Percentiles rank a stretch among this genome's conserved stretches.
phyloP scores from a whole-genome alignment of 2,888 invertebrate genomes.

The Serripes groenlandicus region DNA sequence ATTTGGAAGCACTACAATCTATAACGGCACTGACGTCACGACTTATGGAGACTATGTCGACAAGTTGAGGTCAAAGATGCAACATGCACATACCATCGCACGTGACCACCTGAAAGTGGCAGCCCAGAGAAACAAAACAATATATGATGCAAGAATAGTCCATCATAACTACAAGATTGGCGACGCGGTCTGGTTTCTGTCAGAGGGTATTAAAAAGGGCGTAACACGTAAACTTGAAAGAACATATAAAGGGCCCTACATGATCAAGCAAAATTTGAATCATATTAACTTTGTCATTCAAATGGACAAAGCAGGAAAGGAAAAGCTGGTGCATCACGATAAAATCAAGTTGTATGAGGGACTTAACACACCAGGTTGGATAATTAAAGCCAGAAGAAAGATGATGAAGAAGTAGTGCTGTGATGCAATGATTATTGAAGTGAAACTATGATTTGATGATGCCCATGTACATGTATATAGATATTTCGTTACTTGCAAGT shows the following conservation, averaged over 20 bases:
- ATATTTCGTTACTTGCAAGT: no score
- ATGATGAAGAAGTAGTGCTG: no score
- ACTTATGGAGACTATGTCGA: slow-evolving; percentile 32
- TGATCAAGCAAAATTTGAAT: slow-evolving; percentile 19
- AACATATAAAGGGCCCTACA: slow-evolving; percentile 41
- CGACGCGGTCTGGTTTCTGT: slow-evolving; percentile 43
- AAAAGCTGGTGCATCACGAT: slow-evolving; percentile 37
- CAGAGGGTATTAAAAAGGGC: slow-evolving; percentile 29
- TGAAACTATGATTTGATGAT: no score
- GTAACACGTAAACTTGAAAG: slow-evolving; percentile 37
- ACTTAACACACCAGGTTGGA: not conserved
- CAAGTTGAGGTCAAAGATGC: slow-evolving; percentile 17
- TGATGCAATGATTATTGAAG: no score
- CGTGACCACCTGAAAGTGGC: slow-evolving; percentile 22
- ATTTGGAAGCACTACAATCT: slow-evolving; percentile 8
- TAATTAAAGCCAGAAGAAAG: no score
- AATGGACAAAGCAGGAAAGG: not conserved
- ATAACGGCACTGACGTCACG: not conserved
- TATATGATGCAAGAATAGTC: slow-evolving; percentile 37
- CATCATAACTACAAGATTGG: slow-evolving; percentile 30
- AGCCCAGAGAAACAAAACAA: slow-evolving; percentile 31
- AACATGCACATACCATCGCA: slow-evolving; percentile 12
- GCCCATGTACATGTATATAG: no score
- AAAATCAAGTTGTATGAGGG: slow-evolving; percentile 33
- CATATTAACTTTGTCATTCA: slow-evolving; percentile 35